phyloP scores from a whole-genome alignment of 2,797 vertebrate species.

The Lepus townsendii region DNA sequence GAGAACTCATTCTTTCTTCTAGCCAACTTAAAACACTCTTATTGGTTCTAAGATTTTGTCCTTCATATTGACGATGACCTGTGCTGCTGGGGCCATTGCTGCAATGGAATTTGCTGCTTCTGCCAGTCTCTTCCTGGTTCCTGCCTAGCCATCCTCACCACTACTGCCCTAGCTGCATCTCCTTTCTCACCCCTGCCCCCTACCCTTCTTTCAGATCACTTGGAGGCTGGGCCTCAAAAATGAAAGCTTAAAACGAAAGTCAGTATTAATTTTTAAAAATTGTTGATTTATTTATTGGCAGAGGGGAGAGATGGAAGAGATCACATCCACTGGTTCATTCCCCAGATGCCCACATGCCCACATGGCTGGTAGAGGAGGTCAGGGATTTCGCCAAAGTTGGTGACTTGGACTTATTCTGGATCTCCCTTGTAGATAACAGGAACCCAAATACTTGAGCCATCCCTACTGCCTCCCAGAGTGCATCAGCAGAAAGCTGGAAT shows the following conservation, averaged over 20 bases:
- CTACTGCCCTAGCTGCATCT: too few relatives aligned
- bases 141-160: neutral
- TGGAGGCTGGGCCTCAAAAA: neutral
- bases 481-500: too few relatives aligned
- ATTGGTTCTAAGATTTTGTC: neutral
- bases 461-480: too few relatives aligned
- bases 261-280: neutral
- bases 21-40: neutral
- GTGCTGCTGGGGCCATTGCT: neutral
- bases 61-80: neutral
- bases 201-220: neutral
- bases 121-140: neutral
- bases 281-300: too few relatives aligned
- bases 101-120: neutral
- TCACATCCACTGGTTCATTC: too few relatives aligned
- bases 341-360: too few relatives aligned
- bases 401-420: too few relatives aligned
- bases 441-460: too few relatives aligned
- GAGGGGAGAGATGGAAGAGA: too few relatives aligned
- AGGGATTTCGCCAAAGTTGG: too few relatives aligned
- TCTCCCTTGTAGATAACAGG: too few relatives aligned
- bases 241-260: neutral
- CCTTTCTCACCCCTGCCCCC: neutral
- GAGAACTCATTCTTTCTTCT: neutral
- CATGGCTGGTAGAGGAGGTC: too few relatives aligned